Base-by-base conservation (phyloP, 2,888 invertebrate genomes). In the Agrotis segetum region DNA sequence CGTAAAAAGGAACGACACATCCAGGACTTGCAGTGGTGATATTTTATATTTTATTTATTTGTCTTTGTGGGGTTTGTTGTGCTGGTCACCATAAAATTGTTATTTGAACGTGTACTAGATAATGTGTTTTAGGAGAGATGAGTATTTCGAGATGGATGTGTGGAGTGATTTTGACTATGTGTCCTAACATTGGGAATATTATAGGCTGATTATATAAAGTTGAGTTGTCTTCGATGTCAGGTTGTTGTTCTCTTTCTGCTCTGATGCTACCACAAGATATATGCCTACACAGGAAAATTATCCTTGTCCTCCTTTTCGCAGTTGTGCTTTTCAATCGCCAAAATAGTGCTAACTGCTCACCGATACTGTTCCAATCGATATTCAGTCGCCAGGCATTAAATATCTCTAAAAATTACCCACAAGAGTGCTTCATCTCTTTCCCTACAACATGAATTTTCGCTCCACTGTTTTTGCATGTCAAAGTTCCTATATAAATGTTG, bases 401-500 rank as follows among this genome's bases (percentile, higher is more conserved):
- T 47, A 19, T 13, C 24, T 58, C 14, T 5, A 29, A 61, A 53
- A 69, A 77, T 63, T 59, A n/a, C 44, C 21, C 6, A 29, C 19
- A 14, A 55, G 34, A 44, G 24, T 63, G 21, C 14, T 24, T 24
- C 44, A n/a, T 49, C 44, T 56, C 56, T 21, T 19, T 29, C 40
- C 24, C 46, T 7, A 34, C 40, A 53, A 11, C 13, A 29, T 44
- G 19, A 60, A 53, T 47, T 29, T 40, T 70, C 58, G 73, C 72
- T 65, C 34, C 69, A 64, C 59, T 59, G 77, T 75, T 81, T 77
- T 76, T 65, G 60, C 65, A 67, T 75, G 74, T 81, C 77, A 82
- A 85, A 81, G 85, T 81, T 75, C 73, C 62, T 76, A 76, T 76
- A 79, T 63, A 80, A 71, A 79, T 82, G 83, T 80, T 83, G 75